Evolutionary conservation across 2,113 vertebrate species (phyloP), one percentile per base, ranked within the genome.

Genomic region (Myiozetetes cayanensis): DNA sequence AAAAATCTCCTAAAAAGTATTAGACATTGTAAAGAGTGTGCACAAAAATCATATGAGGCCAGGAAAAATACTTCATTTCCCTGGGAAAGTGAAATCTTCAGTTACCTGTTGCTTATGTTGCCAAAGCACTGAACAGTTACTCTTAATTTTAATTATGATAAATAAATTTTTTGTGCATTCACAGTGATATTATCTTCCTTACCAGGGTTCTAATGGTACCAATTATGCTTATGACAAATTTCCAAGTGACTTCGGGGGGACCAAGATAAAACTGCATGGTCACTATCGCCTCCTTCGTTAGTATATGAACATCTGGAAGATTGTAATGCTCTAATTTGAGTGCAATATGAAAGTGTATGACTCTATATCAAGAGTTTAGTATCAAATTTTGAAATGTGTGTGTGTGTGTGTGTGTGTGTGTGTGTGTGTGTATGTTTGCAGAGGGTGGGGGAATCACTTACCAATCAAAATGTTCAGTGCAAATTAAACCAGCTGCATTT

Each of bases 11-110:
- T 81, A 84, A 96, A 97, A 95, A 92, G 76, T 23, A 55, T 50
- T 63, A 92, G 77, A 92, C 52, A 65, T 72, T 67, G 3, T 94
- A 95, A 96, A 97, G 95, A 80, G 49, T 91, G 73, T 94, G 90
- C 89, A 94, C 94, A 67, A 96, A 96, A 84, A 87, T 74, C 80
- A 92, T 91, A n/a, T 22, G 25, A 66, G 46, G 67, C 88, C 95
- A 96, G 90, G 43, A 97, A 96, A 96, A 97, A 94, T 90, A 94
- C 85, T 95, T 93, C 83, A 85, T 84, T 95, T 92, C 85, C 83
- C 62, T 93, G 59, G 55, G 79, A 96, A 94, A 96, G 46, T 8
- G 59, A 96, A 95, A 93, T 95, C 94, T 97, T 95, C 76, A 50
- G 90, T 92, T 91, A 91, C 44, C 46, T 94, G 50, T 88, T 94